A percentile compares a stretch with the other conserved stretches of the same genome.
Evolutionary conservation across 2,113 vertebrate genomes (phyloP).

Genomic region (Strigops habroptila): DNA sequence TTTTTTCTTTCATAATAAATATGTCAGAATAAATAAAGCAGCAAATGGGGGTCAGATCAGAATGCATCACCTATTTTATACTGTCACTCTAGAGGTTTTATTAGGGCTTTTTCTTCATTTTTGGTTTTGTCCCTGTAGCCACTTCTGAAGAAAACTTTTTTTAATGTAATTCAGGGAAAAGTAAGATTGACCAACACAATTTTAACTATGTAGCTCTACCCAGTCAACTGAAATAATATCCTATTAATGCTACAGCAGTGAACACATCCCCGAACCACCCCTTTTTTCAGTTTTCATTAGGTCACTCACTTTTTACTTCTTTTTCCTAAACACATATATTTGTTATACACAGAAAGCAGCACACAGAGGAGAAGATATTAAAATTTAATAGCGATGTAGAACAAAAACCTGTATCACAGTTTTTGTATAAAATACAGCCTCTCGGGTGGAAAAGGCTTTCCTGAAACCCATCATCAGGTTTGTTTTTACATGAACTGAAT

Average conservation of each 20-base stretch:
- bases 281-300: background rate
- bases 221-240: background rate
- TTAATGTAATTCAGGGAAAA: background rate
- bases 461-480: background rate
- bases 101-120: accelerated
- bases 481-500: background rate
- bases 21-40: background rate
- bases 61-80: background rate
- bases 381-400: background rate
- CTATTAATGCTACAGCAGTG: background rate
- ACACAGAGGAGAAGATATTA: background rate
- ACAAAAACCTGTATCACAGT: background rate
- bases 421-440: background rate
- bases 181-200: background rate
- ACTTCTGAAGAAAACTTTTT: background rate
- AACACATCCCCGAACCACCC: background rate
- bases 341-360: background rate
- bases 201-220: background rate
- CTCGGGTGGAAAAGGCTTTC: background rate
- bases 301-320: background rate
- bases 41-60: background rate
- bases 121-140: background rate
- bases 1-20: background rate
- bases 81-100: background rate
- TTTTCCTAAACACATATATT: background rate